These are phyloP conservation scores for Drosophila eugracilis DNA, from an alignment of 1,140 invertebrate species.

Conservation along the genomic window DNA sequence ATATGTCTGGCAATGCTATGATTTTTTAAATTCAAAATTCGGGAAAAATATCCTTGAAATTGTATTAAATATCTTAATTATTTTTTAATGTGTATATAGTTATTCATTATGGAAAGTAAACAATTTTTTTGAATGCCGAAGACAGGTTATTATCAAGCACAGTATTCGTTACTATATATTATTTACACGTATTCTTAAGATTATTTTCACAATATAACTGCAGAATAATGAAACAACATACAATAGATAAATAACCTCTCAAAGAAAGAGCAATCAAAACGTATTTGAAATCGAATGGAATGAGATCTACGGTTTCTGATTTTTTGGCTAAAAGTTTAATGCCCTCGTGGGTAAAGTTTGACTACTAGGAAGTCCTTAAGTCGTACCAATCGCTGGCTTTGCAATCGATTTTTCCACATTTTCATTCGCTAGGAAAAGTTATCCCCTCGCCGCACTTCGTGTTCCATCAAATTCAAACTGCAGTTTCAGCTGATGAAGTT, in stretches of 20 bases:
- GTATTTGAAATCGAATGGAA: conserved; percentile 20
- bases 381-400: conserved; percentile 56
- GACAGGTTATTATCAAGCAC: no score
- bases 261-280: background rate
- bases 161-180: no score
- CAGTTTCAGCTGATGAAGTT: conserved; percentile 33
- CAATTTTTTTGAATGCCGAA: no score
- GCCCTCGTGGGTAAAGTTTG: conserved; percentile 33
- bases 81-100: no score
- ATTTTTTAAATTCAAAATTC: no score
- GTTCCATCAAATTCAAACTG: conserved; percentile 6
- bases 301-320: background rate
- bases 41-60: background rate
- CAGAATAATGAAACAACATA: background rate
- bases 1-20: background rate
- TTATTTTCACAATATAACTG: no score
- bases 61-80: background rate
- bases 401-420: conserved; percentile 74
- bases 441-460: conserved; percentile 4
- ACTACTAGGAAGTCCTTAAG: conserved; percentile 49
- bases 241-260: background rate
- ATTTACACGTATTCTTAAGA: no score
- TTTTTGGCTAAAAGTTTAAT: conserved; percentile 25
- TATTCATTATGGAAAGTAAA: no score
- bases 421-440: conserved; percentile 52